phyloP scores from a whole-genome alignment of 2,797 vertebrate species.

The Acestrorhynchus altus region DNA sequence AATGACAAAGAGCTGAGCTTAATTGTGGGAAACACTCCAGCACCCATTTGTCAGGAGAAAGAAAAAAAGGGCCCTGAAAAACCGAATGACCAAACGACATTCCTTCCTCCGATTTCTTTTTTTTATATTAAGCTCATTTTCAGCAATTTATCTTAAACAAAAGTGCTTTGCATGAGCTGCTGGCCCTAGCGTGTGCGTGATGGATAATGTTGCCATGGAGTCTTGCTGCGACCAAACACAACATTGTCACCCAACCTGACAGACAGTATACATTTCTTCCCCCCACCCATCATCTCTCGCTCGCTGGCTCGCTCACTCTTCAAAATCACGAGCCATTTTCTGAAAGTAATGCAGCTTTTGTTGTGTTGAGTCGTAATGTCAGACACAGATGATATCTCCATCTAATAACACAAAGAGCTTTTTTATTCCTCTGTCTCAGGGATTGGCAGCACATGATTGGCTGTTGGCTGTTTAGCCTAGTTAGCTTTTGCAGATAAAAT shows the following conservation, averaged over 20 bases:
- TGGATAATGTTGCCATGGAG: constrained; percentile 35
- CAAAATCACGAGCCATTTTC: constrained; percentile 66
- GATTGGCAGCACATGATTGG: constrained; percentile 75
- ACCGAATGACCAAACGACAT: neutral
- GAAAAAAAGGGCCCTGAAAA: neutral
- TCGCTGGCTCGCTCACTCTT: neutral
- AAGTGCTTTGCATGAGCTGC: constrained; percentile 13
- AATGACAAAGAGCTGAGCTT: constrained; percentile 12
- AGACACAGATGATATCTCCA: constrained; percentile 72
- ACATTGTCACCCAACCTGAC: constrained; percentile 41
- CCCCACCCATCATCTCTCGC: neutral
- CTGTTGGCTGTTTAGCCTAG: constrained; percentile 65
- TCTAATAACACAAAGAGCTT: constrained; percentile 80
- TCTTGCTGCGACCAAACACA: constrained; percentile 22
- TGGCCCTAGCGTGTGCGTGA: constrained; percentile 32
- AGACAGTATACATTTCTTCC: constrained; percentile 25
- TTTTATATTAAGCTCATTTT: constrained; percentile 42
- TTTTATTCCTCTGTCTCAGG: constrained; percentile 67
- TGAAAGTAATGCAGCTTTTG: constrained; percentile 64
- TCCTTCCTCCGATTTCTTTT: neutral
- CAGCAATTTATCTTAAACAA: constrained; percentile 43
- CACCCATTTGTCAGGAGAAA: neutral
- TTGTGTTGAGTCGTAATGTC: constrained; percentile 67
- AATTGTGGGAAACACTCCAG: constrained; percentile 32
- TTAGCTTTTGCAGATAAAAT: constrained; percentile 75